Conservation (phyloP, 2,797 vertebrate species). For the Kryptolebias ocellatus region DNA sequence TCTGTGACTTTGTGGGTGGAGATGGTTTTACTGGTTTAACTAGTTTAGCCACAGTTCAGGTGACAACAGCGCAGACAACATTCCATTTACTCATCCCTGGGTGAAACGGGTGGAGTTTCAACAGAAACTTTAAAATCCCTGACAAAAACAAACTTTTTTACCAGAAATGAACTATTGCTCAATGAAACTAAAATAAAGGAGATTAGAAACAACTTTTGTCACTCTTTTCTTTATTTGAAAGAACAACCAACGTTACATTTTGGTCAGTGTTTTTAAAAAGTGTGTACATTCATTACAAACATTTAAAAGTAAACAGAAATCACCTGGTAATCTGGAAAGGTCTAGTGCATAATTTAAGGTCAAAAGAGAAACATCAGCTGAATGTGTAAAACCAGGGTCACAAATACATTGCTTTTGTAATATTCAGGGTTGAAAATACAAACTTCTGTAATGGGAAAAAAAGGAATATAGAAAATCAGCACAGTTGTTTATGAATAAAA, state of each 20-base stretch:
- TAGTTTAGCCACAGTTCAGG: constrained; percentile 60
- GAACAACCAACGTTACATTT: constrained; percentile 1
- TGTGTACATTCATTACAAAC: constrained; percentile 34
- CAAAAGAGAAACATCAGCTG: constrained; percentile 35
- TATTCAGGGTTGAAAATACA: constrained; percentile 1
- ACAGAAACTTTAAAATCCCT: background rate
- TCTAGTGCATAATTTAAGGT: constrained; percentile 44
- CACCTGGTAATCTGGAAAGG: constrained; percentile 26
- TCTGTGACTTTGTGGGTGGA: constrained; percentile 57
- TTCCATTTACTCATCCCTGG: constrained; percentile 1
- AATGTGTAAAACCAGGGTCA: constrained; percentile 5
- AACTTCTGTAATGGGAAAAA: background rate
- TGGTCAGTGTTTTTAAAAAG: constrained; percentile 24
- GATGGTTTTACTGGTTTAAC: constrained; percentile 49
- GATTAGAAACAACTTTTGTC: background rate
- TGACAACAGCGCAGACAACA: constrained; percentile 42
- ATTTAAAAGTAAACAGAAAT: constrained; percentile 26
- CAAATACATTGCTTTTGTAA: background rate
- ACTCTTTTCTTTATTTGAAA: constrained; percentile 55
- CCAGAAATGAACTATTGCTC: background rate
- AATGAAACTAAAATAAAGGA: constrained; percentile 1
- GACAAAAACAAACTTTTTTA: constrained; percentile 1
- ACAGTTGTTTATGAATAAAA: constrained; percentile 24
- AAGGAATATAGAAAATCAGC: constrained; percentile 1
- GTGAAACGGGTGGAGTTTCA: constrained; percentile 27